Evolutionary conservation across 1,140 invertebrate genomes (phyloP).

Genomic region (Araneus ventricosus): DNA sequence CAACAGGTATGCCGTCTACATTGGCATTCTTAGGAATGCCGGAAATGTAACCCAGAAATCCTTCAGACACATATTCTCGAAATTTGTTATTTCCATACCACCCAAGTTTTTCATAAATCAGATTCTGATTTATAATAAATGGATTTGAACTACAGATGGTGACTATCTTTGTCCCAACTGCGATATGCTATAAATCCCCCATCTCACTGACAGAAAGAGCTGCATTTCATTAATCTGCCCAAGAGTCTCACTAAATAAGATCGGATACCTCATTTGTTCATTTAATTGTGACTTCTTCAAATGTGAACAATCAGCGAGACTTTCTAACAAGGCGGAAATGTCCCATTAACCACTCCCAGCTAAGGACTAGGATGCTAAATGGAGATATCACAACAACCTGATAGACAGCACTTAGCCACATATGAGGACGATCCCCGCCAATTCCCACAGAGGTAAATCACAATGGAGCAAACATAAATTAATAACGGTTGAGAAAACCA

Average conservation of each 20-base stretch:
- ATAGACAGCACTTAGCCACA: slow-evolving; percentile 18
- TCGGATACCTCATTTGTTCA: slow-evolving; percentile 11
- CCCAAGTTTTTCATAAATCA: background rate
- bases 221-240: background rate
- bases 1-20: too few species aligned
- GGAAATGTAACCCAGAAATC: too few species aligned
- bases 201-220: background rate
- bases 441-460: slow-evolving; percentile 56
- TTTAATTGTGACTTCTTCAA: slow-evolving; percentile 11
- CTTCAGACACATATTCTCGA: too few species aligned
- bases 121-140: background rate
- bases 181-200: background rate
- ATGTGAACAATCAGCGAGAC: background rate
- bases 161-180: background rate
- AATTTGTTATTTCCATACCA: background rate
- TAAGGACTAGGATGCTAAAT: background rate
- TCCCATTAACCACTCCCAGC: slow-evolving; percentile 7
- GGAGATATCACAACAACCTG: slow-evolving; percentile 35
- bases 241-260: background rate
- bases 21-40: too few species aligned
- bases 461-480: slow-evolving; percentile 55
- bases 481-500: slow-evolving; percentile 50
- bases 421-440: slow-evolving; percentile 30
- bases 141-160: background rate
- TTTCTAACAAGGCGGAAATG: slow-evolving; percentile 39